These are phyloP conservation scores for Forbesichthys papilliferus DNA, from an alignment of 2,113 vertebrate genomes.

Conservation along the genomic window DNA sequence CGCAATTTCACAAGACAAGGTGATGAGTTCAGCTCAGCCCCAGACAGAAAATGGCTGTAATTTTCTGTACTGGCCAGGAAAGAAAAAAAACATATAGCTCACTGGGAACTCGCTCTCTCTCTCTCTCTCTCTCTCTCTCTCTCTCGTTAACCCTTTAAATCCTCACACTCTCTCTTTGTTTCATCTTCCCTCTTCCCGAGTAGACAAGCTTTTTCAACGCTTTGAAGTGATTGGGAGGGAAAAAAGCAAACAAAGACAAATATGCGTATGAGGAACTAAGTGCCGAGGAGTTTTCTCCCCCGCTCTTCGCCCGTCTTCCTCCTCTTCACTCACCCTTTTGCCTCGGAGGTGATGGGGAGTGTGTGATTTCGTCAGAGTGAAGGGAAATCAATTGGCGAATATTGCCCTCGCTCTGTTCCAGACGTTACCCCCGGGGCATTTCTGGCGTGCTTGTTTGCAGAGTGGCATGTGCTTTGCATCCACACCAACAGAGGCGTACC, in stretches of 20 bases:
- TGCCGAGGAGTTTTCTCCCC: neutral
- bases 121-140: neutral
- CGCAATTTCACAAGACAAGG: constrained; percentile 4
- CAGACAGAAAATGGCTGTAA: constrained; percentile 17
- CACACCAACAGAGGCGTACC: neutral
- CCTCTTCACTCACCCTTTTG: neutral
- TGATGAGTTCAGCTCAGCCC: constrained; percentile 4
- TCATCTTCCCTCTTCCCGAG: neutral
- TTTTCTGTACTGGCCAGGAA: constrained; percentile 6
- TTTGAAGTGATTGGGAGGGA: neutral
- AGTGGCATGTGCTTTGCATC: neutral
- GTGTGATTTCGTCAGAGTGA: neutral
- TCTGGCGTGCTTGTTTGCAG: neutral
- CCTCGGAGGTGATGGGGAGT: neutral
- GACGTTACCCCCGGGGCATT: neutral
- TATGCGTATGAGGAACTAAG: neutral
- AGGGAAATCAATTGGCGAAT: constrained; percentile 1
- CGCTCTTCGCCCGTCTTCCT: neutral
- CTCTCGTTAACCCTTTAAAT: too few relatives aligned
- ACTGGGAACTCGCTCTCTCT: neutral
- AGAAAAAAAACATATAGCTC: neutral
- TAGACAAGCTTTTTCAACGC: neutral
- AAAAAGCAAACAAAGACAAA: too few relatives aligned
- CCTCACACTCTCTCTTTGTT: too few relatives aligned
- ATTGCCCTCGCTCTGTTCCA: neutral